phyloP scores from a whole-genome alignment of 2,888 invertebrate species.

The Catonia carolina region DNA sequence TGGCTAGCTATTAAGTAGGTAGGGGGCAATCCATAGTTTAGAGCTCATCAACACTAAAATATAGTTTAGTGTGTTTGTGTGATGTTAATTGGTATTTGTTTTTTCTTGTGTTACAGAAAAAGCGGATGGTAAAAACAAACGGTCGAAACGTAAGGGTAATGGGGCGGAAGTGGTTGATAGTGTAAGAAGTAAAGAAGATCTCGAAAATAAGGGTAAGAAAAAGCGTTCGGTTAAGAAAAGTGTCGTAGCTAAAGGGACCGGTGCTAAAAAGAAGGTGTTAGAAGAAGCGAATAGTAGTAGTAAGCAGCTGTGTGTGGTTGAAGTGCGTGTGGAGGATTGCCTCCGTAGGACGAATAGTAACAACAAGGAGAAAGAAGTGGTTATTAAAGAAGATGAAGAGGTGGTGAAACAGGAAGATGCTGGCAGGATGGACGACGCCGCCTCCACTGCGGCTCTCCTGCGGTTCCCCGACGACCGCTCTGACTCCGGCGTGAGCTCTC shows the following conservation, averaged over 20 bases:
- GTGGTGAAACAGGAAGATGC: conserved; percentile 45
- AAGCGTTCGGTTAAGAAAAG: conserved; percentile 19
- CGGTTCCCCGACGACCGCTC: conserved; percentile 42
- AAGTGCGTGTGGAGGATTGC: conserved; percentile 43
- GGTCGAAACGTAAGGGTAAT: conserved; percentile 37
- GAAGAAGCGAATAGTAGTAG: conserved; percentile 44
- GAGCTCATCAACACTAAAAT: too few relatives aligned
- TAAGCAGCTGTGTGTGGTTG: conserved; percentile 42
- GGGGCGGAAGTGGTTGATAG: conserved; percentile 34
- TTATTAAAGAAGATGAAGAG: conserved; percentile 43
- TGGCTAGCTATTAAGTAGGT: too few relatives aligned
- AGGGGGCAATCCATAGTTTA: too few relatives aligned
- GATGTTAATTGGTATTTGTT: too few relatives aligned
- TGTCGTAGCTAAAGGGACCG: neutral
- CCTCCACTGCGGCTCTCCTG: conserved; percentile 38
- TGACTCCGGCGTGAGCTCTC: conserved; percentile 67
- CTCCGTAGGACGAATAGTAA: conserved; percentile 33
- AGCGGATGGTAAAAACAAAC: conserved; percentile 39
- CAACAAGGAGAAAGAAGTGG: conserved; percentile 24
- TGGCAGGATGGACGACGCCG: conserved; percentile 36
- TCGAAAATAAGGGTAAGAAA: conserved; percentile 34
- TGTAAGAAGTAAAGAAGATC: conserved; percentile 31
- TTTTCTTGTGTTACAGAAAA: conserved; percentile 20
- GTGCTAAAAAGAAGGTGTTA: conserved; percentile 41
- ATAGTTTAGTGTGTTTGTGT: too few relatives aligned